These are phyloP conservation scores for Polyommatus iphigenia DNA, from an alignment of 2,888 invertebrate genomes.

Conservation along the genomic window DNA sequence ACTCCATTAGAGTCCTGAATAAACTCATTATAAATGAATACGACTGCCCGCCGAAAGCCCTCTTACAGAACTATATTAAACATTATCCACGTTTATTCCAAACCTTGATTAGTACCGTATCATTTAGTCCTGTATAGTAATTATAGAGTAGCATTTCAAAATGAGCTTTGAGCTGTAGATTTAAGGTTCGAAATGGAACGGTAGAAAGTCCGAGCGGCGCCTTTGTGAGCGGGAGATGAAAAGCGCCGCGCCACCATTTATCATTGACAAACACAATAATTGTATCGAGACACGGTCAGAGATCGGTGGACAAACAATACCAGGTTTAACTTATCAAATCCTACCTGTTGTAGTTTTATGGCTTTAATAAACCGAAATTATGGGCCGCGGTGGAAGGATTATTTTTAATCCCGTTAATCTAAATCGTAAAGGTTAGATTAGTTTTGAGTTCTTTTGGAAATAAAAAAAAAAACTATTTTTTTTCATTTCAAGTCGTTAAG, in stretches of 20 bases:
- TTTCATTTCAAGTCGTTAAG: background rate
- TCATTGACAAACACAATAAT: slow-evolving; percentile 80
- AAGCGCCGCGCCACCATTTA: slow-evolving; percentile 77
- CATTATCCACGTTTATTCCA: slow-evolving; percentile 78
- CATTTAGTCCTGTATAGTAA: slow-evolving; percentile 78
- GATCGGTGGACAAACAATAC: slow-evolving; percentile 76
- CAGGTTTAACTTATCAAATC: slow-evolving; percentile 55
- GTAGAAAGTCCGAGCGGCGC: slow-evolving; percentile 55
- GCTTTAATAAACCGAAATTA: slow-evolving; percentile 23
- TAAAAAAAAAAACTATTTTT: background rate
- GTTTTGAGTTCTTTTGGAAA: background rate
- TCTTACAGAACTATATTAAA: slow-evolving; percentile 77
- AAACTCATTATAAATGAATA: slow-evolving; percentile 77
- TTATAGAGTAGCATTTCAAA: slow-evolving; percentile 57
- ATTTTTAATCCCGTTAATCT: slow-evolving; percentile 20
- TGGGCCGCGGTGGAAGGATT: slow-evolving; percentile 4
- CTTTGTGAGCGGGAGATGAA: slow-evolving; percentile 75
- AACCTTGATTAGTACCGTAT: slow-evolving; percentile 79
- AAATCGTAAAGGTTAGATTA: background rate
- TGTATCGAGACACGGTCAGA: slow-evolving; percentile 74
- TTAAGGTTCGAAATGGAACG: slow-evolving; percentile 50
- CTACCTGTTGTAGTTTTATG: slow-evolving; percentile 40
- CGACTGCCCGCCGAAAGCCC: slow-evolving; percentile 75
- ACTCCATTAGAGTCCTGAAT: slow-evolving; percentile 77
- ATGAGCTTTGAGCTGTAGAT: slow-evolving; percentile 44